Evolutionary conservation across 2,113 vertebrate species (phyloP).

Genomic region (Hassar affinis): DNA sequence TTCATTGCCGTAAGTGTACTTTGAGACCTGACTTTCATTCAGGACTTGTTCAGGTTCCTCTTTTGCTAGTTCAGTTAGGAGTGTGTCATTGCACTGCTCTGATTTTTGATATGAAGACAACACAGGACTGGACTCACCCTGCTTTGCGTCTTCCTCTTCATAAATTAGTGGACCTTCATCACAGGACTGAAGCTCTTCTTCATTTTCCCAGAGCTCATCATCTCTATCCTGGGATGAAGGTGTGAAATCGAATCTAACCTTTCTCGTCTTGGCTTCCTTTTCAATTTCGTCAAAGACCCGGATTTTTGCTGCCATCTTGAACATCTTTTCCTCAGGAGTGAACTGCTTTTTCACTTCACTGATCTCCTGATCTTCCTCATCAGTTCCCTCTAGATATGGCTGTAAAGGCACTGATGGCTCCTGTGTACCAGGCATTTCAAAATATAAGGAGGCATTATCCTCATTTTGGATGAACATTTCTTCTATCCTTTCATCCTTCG

Average conservation of each 20-base stretch:
- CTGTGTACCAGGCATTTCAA: constrained; percentile 58
- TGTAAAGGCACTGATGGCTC: constrained; percentile 57
- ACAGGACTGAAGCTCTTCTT: constrained; percentile 55
- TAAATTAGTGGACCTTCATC: constrained; percentile 71
- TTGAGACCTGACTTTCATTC: constrained; percentile 6
- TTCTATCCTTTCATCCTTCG: constrained; percentile 35
- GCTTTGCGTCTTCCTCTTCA: constrained; percentile 66
- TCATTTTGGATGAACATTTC: constrained; percentile 77
- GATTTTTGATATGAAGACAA: constrained; percentile 70
- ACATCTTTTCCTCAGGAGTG: constrained; percentile 95
- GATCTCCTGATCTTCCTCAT: constrained; percentile 42
- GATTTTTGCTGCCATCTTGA: constrained; percentile 96
- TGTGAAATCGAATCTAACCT: constrained; percentile 69
- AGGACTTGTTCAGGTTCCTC: constrained; percentile 49
- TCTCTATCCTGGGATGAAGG: constrained; percentile 47
- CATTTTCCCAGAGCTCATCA: constrained; percentile 44
- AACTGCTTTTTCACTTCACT: constrained; percentile 73
- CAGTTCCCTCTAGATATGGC: constrained; percentile 57
- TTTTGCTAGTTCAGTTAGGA: constrained; percentile 68
- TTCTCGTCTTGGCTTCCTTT: constrained; percentile 84
- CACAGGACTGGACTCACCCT: constrained; percentile 69
- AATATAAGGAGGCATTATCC: constrained; percentile 65
- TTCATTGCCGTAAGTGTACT: constrained; percentile 23
- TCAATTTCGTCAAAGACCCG: constrained; percentile 95
- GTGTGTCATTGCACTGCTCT: constrained; percentile 57